Percentiles rank a stretch among this genome's conserved stretches.
Conservation (phyloP, 2,113 vertebrate species). For the Bubo bubo region DNA sequence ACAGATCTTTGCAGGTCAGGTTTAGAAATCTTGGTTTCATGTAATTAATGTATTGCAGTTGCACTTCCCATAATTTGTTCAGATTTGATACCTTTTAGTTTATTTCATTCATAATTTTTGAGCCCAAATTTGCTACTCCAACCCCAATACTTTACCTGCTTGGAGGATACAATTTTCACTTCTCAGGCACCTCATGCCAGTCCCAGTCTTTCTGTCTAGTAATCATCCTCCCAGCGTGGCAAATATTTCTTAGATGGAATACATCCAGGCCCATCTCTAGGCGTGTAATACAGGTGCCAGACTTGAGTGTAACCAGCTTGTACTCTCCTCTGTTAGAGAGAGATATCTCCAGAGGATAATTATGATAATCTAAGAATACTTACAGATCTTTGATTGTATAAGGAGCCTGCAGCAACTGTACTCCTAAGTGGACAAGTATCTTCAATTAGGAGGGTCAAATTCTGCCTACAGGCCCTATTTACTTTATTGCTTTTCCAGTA, state of each 20-base stretch:
- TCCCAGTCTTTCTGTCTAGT: not conserved
- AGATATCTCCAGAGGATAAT: not conserved
- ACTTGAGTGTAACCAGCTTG: not conserved
- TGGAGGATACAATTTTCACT: not conserved
- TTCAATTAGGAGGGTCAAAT: not conserved
- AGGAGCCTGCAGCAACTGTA: not conserved
- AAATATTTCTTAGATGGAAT: not conserved
- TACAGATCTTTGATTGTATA: not conserved
- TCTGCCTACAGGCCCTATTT: not conserved
- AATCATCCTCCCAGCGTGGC: not conserved
- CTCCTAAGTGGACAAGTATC: not conserved
- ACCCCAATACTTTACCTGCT: not conserved
- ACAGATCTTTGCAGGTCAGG: not conserved
- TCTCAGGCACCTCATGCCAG: not conserved
- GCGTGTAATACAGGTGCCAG: not conserved
- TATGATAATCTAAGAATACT: not conserved
- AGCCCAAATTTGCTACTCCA: not conserved
- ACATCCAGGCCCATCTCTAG: not conserved
- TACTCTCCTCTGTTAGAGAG: not conserved
- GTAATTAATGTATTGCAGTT: not conserved
- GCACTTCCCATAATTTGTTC: not conserved
- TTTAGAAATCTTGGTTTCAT: not conserved
- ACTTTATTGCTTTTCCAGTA: not conserved
- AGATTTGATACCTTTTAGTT: not conserved
- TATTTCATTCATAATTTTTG: not conserved